Percentiles rank a stretch among this genome's conserved stretches.
Conservation (phyloP, 1,140 invertebrate genomes). For the Microplitis demolitor region DNA sequence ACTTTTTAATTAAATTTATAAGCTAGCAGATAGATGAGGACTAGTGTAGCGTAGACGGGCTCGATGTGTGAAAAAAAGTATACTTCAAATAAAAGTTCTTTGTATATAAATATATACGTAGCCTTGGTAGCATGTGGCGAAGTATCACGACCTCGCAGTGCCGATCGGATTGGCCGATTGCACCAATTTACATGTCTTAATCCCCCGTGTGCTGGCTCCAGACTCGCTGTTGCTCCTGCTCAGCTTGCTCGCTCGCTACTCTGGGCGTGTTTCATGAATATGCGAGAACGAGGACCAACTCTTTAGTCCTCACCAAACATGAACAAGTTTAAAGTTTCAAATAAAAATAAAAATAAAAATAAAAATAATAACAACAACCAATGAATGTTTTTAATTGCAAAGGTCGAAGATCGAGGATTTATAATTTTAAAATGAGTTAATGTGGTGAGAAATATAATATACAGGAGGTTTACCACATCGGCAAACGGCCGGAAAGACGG, state of each 20-base stretch:
- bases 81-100: background rate
- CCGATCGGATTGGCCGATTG: slow-evolving; percentile 53
- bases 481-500: slow-evolving; percentile 46
- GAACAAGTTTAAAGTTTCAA: no score
- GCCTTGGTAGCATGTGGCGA: slow-evolving; percentile 36
- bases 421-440: background rate
- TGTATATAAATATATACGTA: slow-evolving; percentile 42
- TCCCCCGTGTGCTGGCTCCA: slow-evolving; percentile 40
- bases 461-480: slow-evolving; percentile 41
- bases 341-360: no score
- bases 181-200: slow-evolving; percentile 61
- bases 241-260: no score
- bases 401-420: background rate
- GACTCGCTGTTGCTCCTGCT: no score
- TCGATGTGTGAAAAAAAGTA: background rate
- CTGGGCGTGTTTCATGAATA: no score
- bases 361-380: no score
- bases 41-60: no score
- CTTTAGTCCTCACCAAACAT: no score
- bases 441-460: slow-evolving; percentile 51
- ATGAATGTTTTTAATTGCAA: background rate
- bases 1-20: no score
- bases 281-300: no score
- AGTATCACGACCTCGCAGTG: slow-evolving; percentile 36
- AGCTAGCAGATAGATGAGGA: no score